Percentiles rank a stretch among this genome's conserved stretches.
phyloP scores from a whole-genome alignment of 2,113 vertebrate species.

The Bos taurus region DNA sequence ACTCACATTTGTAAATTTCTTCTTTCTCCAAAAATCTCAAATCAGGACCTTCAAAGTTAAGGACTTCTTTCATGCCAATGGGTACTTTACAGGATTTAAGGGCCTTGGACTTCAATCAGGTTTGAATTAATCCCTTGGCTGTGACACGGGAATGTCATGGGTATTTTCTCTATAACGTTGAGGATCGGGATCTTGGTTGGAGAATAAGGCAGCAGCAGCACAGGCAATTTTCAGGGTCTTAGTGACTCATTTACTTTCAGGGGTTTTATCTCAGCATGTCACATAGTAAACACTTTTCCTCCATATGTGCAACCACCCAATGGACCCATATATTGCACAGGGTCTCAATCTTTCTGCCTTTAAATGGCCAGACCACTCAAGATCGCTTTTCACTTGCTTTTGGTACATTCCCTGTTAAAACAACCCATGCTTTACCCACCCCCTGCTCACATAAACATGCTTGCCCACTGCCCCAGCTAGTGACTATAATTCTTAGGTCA shows the following conservation, averaged over 20 bases:
- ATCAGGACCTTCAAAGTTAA: neutral
- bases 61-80: neutral
- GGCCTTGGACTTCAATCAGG: neutral
- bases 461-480: neutral
- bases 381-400: neutral
- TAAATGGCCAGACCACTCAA: neutral
- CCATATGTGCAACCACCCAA: neutral
- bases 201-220: neutral
- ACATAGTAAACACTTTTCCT: neutral
- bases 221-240: neutral
- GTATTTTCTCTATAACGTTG: neutral
- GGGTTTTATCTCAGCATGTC: neutral
- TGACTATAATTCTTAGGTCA: neutral
- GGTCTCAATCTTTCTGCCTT: neutral
- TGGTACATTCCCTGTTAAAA: neutral
- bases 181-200: neutral
- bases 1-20: neutral
- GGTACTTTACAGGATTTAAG: neutral
- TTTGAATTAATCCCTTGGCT: neutral
- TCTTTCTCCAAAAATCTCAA: neutral
- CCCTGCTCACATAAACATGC: neutral
- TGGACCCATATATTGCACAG: neutral
- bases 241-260: neutral
- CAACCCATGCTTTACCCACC: neutral
- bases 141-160: neutral